Base-by-base conservation (phyloP, 64 coral and sea anemone species). In the Pocillopora damicornis region DNA sequence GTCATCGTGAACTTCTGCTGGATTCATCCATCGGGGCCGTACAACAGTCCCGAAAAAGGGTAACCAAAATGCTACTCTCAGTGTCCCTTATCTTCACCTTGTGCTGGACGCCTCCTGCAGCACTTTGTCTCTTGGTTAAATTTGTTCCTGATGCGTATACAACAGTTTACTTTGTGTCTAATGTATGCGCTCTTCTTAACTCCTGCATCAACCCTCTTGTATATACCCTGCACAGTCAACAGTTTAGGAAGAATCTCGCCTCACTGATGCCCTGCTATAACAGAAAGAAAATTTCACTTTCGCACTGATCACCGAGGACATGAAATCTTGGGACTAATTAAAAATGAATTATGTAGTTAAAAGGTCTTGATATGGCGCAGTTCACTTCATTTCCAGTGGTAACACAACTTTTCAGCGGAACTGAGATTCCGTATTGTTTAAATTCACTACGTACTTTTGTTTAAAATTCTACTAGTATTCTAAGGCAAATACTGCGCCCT, bases 201-300 rank as follows among this genome's bases (percentile, higher is more conserved):
- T 87, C 75, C 13, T 72, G 61, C 15, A n/a, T 92, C 2, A 92
- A 92, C 35, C 90, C 90, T 10, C 58, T 92, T 13, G 74, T 92
- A 5, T 92, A 92, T 17, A 79, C 90, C 9, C 68, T 92, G 20
- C 83, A 92, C 42, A 92, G 90, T 62, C 62, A 84, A 65, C 16
- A 79, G 23, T 85, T 85, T 63, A 85, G 81, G 65, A 85, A 38
- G 37, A 72, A 66, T 57, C 81, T 85, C 0, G 37, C 81, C 58
- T 85, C 37, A 37, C n/a, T 85, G 16, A 22, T 26, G 11, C 23
- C 35, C 56, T 15, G 22, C 18, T 57, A 35, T 34, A 83, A 83
- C 22, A 83, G 22, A 15, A 65, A 83, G 34, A 8, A 81, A 14
- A 6, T 14, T 4, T 11, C 59, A n/a, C 22, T 71, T 11, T 20